Base-by-base conservation (phyloP, 2,113 vertebrate genomes). In the Burhinus bistriatus region DNA sequence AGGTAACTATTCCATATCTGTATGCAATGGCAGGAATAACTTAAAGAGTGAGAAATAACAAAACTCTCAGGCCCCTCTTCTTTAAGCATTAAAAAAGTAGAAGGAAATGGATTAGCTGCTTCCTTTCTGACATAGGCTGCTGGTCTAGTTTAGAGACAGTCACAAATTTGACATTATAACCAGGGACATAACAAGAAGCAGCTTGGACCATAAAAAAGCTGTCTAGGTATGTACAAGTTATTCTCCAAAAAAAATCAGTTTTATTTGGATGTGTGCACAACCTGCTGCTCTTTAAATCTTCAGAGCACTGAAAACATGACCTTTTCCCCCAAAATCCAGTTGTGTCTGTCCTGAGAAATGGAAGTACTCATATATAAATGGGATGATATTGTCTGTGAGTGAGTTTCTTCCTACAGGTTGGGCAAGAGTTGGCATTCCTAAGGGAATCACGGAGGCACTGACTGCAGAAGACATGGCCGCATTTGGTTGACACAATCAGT, bases 401-500 rank as follows among this genome's bases (percentile, higher is more conserved):
- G 73, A 99, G 99, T 97, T 98, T 99, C 97, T 99, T 99, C 97
- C 99, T 98, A 97, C 99, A 99, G 20, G 99, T 99, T 6, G 99
- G 99, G 93, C 99, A 99, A 61, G 98, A 99, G 93, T 98, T 99
- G 49, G 98, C 98, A 79, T 98, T 98, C 95, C 96, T 98, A 95
- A 99, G 98, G 44, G 99, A 98, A 68, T 99, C 99, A 9, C 98
- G 98, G 92, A 99, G 98, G 98, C 99, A 99, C 96, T 99, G 99
- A 87, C 99, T 99, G 95, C 99, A 99, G 98, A 99, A 99, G 61
- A 99, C 98, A 5, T 99, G 99, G 83, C 99, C 99, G 7, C 99
- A 99, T 71, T 98, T 99, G 9, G 99, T 99, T 66, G 99, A 99
- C 36, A 99, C 99, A 27, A 99, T 98, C 83, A 99, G 98, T 40